A percentile compares a stretch with the other conserved stretches of the same genome.
These are phyloP conservation scores for Bradypus variegatus DNA, from an alignment of 2,797 vertebrate genomes.

Conservation along the genomic window DNA sequence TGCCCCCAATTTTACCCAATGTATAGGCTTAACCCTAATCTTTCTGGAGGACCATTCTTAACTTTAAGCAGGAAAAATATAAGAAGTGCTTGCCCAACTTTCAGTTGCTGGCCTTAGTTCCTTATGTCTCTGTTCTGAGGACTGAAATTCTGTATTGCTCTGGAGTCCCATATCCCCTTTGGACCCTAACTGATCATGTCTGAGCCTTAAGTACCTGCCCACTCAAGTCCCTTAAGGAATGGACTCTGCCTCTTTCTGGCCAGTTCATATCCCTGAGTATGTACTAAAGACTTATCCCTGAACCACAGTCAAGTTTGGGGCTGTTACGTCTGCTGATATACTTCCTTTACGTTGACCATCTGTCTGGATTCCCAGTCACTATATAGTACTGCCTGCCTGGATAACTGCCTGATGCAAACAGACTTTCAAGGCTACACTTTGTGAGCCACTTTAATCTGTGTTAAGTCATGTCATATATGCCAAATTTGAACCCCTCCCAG, in stretches of 20 bases:
- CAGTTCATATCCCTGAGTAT: not conserved
- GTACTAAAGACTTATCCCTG: not conserved
- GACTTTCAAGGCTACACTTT: not conserved
- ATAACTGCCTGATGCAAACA: not conserved
- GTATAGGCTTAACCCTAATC: not conserved
- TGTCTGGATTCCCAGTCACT: not conserved
- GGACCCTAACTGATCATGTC: not conserved
- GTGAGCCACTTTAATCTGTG: not conserved
- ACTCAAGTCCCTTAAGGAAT: not conserved
- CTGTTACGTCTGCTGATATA: not conserved
- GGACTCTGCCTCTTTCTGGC: not conserved
- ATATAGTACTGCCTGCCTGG: not conserved
- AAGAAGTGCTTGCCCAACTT: not conserved
- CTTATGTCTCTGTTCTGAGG: not conserved
- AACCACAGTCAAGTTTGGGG: not conserved
- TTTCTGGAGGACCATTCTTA: not conserved
- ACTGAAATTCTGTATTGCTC: not conserved
- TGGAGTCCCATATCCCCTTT: not conserved
- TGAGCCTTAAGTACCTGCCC: slow-evolving; percentile 3
- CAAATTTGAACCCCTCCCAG: not conserved
- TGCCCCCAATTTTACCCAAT: not conserved
- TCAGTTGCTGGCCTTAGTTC: not conserved
- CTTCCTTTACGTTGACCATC: not conserved
- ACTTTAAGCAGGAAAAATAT: not conserved
- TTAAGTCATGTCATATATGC: not conserved